phyloP scores from a whole-genome alignment of 2,113 vertebrate species.

The Budorcas taxicolor region DNA sequence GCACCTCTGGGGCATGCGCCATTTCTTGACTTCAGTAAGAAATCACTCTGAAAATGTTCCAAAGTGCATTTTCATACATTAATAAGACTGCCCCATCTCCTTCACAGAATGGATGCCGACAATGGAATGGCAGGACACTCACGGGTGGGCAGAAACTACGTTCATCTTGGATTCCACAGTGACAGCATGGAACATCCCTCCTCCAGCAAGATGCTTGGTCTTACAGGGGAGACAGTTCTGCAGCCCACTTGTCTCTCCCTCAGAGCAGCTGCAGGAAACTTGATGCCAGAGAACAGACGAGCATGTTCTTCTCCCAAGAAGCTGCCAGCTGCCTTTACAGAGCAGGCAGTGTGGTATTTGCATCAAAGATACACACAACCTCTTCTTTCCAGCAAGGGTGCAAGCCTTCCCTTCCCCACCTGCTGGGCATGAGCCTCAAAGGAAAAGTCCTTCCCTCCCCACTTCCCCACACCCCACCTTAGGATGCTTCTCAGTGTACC shows the following conservation, averaged over 20 bases:
- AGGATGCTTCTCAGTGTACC: not conserved
- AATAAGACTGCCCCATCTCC: not conserved
- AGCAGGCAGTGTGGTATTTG: not conserved
- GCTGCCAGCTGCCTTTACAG: conserved; percentile 57
- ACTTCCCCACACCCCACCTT: not conserved
- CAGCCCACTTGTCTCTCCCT: conserved; percentile 14
- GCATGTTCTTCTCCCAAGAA: conserved; percentile 46
- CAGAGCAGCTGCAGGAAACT: conserved; percentile 67
- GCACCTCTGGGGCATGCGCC: not conserved
- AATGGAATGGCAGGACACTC: not conserved
- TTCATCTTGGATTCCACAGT: not conserved
- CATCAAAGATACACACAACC: conserved; percentile 19
- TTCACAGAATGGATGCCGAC: not conserved
- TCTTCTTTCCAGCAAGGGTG: not conserved
- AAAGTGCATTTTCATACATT: not conserved
- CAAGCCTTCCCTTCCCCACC: not conserved
- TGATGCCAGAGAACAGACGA: conserved; percentile 44
- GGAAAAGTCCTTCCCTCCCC: not conserved
- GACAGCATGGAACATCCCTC: not conserved
- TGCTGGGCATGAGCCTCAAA: not conserved
- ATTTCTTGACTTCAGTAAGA: conserved; percentile 1
- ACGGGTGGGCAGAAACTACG: rapidly evolving
- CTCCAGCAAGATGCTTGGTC: not conserved
- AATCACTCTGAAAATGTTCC: not conserved
- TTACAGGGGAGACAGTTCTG: not conserved